These are phyloP conservation scores for Tyrannus savana DNA, from an alignment of 2,113 vertebrate genomes.

Conservation along the genomic window DNA sequence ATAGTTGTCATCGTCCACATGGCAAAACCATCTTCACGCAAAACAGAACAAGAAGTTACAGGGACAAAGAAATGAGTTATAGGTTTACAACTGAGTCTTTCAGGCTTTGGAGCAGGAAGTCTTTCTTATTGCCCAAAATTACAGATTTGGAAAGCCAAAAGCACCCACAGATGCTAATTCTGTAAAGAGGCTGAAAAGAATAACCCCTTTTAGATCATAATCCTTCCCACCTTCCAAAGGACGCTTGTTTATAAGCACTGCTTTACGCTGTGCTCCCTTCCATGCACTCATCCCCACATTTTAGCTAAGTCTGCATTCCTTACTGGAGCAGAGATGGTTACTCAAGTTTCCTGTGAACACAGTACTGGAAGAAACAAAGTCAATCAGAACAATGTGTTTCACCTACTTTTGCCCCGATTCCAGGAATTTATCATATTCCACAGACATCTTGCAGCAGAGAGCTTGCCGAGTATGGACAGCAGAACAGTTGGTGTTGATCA, in stretches of 20 bases:
- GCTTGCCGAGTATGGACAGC: slow-evolving; percentile 93
- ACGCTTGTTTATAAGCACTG: not conserved
- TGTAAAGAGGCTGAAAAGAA: not conserved
- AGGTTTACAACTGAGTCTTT: not conserved
- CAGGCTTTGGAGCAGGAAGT: not conserved
- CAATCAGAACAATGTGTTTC: not conserved
- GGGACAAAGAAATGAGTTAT: not conserved
- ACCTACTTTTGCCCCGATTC: slow-evolving; percentile 94
- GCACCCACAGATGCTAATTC: not conserved
- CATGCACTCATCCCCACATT: not conserved
- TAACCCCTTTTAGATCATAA: not conserved
- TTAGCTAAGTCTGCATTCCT: not conserved
- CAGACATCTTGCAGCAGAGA: slow-evolving; percentile 98
- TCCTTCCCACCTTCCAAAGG: not conserved
- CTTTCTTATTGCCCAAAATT: not conserved
- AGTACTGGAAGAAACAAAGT: not conserved
- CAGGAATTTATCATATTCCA: slow-evolving; percentile 97
- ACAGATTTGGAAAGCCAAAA: not conserved
- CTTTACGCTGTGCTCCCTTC: not conserved
- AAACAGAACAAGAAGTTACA: not conserved
- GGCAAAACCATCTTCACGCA: slow-evolving; percentile 93
- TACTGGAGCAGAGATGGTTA: not conserved
- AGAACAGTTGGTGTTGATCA: slow-evolving; percentile 98
- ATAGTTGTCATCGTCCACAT: slow-evolving; percentile 97
- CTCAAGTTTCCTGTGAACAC: not conserved